These are phyloP conservation scores for Lycophotia porphyrea DNA, from an alignment of 2,888 invertebrate species.

Conservation along the genomic window DNA sequence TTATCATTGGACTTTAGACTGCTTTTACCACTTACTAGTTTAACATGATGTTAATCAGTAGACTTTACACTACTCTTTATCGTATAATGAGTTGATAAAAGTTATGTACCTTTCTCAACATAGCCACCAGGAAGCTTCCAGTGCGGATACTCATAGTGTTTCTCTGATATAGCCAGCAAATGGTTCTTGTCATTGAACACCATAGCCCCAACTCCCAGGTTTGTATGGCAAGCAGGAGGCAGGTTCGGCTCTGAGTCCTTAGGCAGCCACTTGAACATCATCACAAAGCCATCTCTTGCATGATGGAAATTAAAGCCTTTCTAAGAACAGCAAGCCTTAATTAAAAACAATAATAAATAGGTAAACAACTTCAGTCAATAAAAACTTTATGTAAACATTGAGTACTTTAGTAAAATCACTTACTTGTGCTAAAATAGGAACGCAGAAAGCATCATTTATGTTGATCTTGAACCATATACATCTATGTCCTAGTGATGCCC, in stretches of 20 bases:
- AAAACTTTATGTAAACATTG: neutral
- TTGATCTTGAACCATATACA: conserved; percentile 96
- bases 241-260: conserved; percentile 91
- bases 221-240: conserved; percentile 94
- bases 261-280: conserved; percentile 96
- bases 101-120: conserved; percentile 93
- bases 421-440: conserved; percentile 94
- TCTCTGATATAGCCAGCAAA: conserved; percentile 95
- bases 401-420: conserved; percentile 60
- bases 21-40: neutral
- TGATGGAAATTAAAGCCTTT: conserved; percentile 97
- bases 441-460: conserved; percentile 92
- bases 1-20: conserved; percentile 6
- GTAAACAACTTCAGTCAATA: conserved; percentile 34
- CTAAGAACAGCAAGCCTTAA: conserved; percentile 86
- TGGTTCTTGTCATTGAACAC: conserved; percentile 94
- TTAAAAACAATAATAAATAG: conserved; percentile 62
- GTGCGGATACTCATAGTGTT: conserved; percentile 90
- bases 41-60: neutral
- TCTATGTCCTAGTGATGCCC: conserved; percentile 91
- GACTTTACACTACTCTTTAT: neutral
- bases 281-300: conserved; percentile 94
- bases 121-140: conserved; percentile 99
- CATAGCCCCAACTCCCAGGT: conserved; percentile 95
- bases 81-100: neutral